Base-by-base conservation (phyloP, 2,888 invertebrate genomes). In the Hirtodrosophila confusa region DNA sequence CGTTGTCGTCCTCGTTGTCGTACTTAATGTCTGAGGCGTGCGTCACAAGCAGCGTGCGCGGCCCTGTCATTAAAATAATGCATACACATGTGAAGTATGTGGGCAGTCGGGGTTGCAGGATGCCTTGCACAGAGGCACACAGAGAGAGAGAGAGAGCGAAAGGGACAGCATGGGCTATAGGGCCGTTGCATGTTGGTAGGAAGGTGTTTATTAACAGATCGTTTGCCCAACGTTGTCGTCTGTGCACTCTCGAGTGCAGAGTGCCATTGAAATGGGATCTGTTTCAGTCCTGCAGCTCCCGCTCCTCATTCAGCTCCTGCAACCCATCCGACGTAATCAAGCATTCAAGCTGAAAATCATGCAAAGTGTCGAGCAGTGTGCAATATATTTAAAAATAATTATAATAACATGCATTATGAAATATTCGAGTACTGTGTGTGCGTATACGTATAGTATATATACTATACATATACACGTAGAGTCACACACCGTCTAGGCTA, bases 161-260 rank as follows among this genome's bases (percentile, higher is more conserved):
- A 51, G 37, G 23, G 5, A 35, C 33, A 23, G 33, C 9, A 31
- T 8, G 31, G 7, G 31, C 7, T 17, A 31, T 31, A 35, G 11
- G 11, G 41, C 1, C 36, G 23, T 47, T 48, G 33, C 41, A 11
- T 35, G 35, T 35, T 33, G 57, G 49, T 48, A 37, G 79, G 75
- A 88, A 90, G 88, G 89, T 89, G 89, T 89, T 90, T 90, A 89
- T 90, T 89, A 89, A 90, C 89, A 89, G 89, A 89, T 89, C 87
- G 89, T 89, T 88, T 89, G 89, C 78, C 78, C 69, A 67, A 75
- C 80, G 67, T 53, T 56, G 57, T 63, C 61, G 58, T 71, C 66
- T 71, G 66, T 75, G 54, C 69, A 53, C 48, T 61, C 54, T 76
- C 54, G 41, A 64, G 56, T 51, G 58, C 61, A 68, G 67, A 83